These are phyloP conservation scores for Manacus vitellinus DNA, from an alignment of 2,113 vertebrate genomes.

Conservation along the genomic window DNA sequence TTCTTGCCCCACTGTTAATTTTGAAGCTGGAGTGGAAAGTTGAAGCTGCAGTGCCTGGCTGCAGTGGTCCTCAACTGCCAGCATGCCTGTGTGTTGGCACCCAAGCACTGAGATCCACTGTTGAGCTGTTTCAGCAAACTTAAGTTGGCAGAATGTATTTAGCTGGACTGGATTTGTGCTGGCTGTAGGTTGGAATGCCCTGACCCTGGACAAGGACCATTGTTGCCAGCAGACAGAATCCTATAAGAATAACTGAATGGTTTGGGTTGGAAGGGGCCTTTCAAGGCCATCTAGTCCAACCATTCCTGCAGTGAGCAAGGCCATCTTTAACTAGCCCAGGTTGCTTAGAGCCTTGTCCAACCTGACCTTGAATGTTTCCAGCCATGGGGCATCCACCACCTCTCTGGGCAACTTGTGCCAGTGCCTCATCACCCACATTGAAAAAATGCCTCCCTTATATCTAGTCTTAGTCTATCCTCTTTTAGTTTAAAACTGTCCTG, in stretches of 20 bases:
- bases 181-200: neutral
- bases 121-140: neutral
- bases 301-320: neutral
- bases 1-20: neutral
- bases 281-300: neutral
- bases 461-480: neutral
- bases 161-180: neutral
- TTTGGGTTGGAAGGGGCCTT: neutral
- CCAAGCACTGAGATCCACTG: neutral
- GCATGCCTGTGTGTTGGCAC: neutral
- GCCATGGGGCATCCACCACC: neutral
- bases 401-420: neutral
- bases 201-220: neutral
- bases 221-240: neutral
- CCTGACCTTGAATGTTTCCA: neutral
- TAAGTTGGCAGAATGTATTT: neutral
- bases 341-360: neutral
- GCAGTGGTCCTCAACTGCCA: neutral
- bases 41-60: neutral
- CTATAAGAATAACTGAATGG: neutral
- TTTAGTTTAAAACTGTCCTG: neutral
- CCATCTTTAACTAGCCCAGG: neutral
- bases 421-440: fast-evolving
- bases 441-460: neutral
- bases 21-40: neutral